phyloP scores from a whole-genome alignment of 2,113 vertebrate genomes.

The Cichladusa arquata region DNA sequence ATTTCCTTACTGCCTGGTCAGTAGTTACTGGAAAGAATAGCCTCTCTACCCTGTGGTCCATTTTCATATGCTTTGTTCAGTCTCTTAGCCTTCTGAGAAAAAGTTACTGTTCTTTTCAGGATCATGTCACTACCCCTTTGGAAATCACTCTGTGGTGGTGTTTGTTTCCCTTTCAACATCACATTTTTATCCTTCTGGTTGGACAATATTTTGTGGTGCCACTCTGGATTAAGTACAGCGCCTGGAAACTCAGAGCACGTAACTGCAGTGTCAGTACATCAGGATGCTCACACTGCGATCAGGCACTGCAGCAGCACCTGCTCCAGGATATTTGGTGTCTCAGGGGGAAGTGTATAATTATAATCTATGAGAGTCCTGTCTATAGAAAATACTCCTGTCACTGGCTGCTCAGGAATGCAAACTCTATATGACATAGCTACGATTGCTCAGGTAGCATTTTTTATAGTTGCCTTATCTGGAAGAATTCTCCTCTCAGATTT shows the following conservation, averaged over 20 bases:
- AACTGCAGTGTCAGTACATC: neutral
- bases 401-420: neutral
- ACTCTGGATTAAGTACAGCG: rapidly evolving
- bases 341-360: neutral
- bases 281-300: neutral
- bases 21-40: neutral
- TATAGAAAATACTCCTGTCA: neutral
- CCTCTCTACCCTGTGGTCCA: neutral
- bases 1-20: neutral
- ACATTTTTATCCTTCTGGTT: neutral
- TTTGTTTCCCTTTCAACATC: neutral
- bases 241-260: rapidly evolving
- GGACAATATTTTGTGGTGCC: neutral
- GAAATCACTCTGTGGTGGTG: neutral
- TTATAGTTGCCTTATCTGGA: neutral
- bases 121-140: neutral
- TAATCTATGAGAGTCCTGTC: too few species aligned
- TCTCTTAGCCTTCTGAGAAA: neutral
- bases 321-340: neutral
- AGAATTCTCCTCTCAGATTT: neutral
- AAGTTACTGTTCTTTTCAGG: neutral
- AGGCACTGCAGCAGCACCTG: neutral
- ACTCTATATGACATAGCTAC: neutral
- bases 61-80: neutral
- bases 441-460: neutral